A percentile compares a stretch with the other conserved stretches of the same genome.
Conservation (phyloP, 2,888 invertebrate genomes). For the Branchellion lobata region DNA sequence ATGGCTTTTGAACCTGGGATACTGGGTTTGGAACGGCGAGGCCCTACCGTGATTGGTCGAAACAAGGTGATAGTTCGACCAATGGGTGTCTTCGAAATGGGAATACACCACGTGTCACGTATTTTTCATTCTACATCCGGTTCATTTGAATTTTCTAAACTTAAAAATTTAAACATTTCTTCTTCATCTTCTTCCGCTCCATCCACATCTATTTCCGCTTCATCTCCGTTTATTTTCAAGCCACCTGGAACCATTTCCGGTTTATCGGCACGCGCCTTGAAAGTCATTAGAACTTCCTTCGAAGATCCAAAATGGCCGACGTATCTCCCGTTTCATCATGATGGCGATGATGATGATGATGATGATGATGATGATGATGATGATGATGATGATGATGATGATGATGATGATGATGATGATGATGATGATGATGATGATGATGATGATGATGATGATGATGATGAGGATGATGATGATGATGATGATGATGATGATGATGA, state of each 20-base stretch:
- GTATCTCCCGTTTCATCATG: neutral
- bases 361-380: conserved; percentile 20
- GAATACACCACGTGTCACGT: neutral
- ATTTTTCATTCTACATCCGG: too few relatives aligned
- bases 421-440: neutral
- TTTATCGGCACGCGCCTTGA: neutral
- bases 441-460: neutral
- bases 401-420: neutral
- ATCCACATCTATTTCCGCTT: too few relatives aligned
- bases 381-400: neutral
- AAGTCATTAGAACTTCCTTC: neutral
- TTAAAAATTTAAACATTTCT: too few relatives aligned
- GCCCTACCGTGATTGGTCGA: neutral
- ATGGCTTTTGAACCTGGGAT: too few relatives aligned
- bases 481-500: conserved; percentile 16
- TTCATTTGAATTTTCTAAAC: too few relatives aligned
- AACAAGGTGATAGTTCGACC: neutral
- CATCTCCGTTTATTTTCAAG: too few relatives aligned
- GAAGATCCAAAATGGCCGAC: neutral
- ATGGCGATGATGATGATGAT: neutral
- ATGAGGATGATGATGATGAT: neutral
- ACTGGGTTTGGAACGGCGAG: too few relatives aligned
- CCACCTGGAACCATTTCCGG: too few relatives aligned
- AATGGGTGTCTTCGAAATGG: neutral
- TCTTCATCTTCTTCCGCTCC: too few relatives aligned